Evolutionary conservation across 2,113 vertebrate genomes (phyloP), one percentile per base, ranked within the genome.

Genomic region (Boulengeromyrus knoepffleri): DNA sequence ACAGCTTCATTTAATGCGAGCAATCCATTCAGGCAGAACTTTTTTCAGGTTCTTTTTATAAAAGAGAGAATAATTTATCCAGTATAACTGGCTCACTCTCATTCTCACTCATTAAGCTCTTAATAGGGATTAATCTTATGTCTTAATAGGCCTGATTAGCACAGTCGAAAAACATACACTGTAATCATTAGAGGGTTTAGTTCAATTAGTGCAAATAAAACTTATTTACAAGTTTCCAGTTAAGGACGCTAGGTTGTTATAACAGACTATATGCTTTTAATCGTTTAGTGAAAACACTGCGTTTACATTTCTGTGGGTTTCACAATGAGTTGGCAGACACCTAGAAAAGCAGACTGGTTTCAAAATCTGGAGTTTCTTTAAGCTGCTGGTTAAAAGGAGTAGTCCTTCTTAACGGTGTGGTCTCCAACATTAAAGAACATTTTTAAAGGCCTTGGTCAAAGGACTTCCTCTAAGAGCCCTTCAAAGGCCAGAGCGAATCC

Each of bases 381-480:
- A 49, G 88, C 62, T 36, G 17, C 7, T 36, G 88, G 70, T 83
- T 83, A 36, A 62, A 52, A 66, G 88, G 24, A n/a, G 4, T 15
- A 66, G 36, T 21, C 70, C 62, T 74, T 50, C 21, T 83, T 8
- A 21, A 36, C 74, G 70, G 47, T 10, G 47, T 13, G 13, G 70
- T 89, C 56, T 88, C 6, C 6, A 70, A 88, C 88, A 88, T 92
- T 47, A 93, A 94, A 94, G 86, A 62, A 58, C 88, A 89, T 90
- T 91, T 93, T 91, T 86, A 89, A 91, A 90, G 90, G 49, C 50
- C 77, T 45, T 42, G 36, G 47, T 36, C 56, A 93, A 91, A 91
- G 36, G 87, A 42, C 88, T 53, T 83, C 90, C 91, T 92, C 36
- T 24, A 92, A 92, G 91, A 88, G 80, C 90, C 91, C 90, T 94